Evolutionary conservation across 2,797 vertebrate species (phyloP).

Genomic region (Epinephelus coioides): DNA sequence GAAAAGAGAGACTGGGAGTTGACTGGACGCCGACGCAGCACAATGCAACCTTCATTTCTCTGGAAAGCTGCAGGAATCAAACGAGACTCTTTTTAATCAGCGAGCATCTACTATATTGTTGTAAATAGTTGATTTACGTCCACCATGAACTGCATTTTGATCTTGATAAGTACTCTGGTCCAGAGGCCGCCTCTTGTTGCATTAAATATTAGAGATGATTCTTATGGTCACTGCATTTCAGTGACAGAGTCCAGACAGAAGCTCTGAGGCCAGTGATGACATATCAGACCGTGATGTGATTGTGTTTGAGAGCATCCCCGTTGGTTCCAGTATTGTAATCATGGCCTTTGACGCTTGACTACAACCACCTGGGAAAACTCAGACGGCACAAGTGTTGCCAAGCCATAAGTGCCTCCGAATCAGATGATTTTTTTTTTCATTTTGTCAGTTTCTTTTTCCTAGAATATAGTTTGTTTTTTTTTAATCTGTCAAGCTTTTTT

Average conservation of each 20-base stretch:
- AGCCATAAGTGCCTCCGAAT: conserved; percentile 79
- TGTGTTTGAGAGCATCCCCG: conserved; percentile 70
- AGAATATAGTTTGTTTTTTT: conserved; percentile 67
- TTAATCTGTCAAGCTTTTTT: conserved; percentile 54
- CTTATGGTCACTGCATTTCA: conserved; percentile 62
- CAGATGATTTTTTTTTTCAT: conserved; percentile 56
- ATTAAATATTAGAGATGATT: conserved; percentile 47
- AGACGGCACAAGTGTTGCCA: conserved; percentile 75
- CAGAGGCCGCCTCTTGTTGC: conserved; percentile 32
- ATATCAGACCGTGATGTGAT: conserved; percentile 66
- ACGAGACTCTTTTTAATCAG: conserved; percentile 57
- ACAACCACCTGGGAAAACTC: conserved; percentile 82
- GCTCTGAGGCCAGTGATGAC: conserved; percentile 57
- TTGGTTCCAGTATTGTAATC: conserved; percentile 69
- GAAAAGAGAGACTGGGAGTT: conserved; percentile 33
- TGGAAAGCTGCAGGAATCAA: conserved; percentile 54
- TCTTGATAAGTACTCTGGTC: conserved; percentile 41
- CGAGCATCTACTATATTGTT: conserved; percentile 66
- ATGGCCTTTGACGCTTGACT: conserved; percentile 77
- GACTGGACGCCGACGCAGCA: conserved; percentile 50
- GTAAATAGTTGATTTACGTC: conserved; percentile 78
- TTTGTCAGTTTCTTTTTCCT: conserved; percentile 74
- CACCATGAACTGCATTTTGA: conserved; percentile 67
- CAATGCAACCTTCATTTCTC: conserved; percentile 21
- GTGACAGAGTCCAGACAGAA: conserved; percentile 55